Evolutionary conservation across 2,888 invertebrate species (phyloP).

Genomic region (Lampropteryx suffumata): DNA sequence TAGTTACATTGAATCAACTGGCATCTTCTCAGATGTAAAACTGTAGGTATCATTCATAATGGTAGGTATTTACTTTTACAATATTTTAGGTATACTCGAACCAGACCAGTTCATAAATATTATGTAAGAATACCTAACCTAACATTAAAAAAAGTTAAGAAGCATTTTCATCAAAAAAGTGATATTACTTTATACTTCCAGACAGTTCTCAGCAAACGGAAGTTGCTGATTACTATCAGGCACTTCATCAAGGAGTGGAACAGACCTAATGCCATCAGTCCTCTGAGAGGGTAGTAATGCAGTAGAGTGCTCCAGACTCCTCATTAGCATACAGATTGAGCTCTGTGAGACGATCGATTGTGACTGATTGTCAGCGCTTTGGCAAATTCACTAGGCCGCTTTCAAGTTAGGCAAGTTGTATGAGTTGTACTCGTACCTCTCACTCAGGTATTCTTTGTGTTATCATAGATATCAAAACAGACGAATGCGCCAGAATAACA

Average conservation of each 20-base stretch:
- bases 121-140: too few species aligned
- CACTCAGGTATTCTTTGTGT: too few species aligned
- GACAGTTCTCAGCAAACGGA: neutral
- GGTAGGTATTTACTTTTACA: neutral
- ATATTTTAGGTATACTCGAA: too few species aligned
- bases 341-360: slow-evolving; percentile 51
- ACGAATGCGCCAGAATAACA: too few species aligned
- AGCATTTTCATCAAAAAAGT: too few species aligned
- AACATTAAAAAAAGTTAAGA: too few species aligned
- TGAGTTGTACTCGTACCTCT: too few species aligned
- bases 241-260: slow-evolving; percentile 13
- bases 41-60: neutral
- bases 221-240: slow-evolving; percentile 2
- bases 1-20: neutral
- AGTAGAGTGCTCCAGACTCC: slow-evolving; percentile 41
- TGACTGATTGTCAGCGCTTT: slow-evolving; percentile 36
- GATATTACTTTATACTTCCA: neutral
- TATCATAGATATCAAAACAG: too few species aligned
- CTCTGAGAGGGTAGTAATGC: slow-evolving; percentile 45
- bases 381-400: neutral
- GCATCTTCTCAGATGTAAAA: neutral
- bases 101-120: too few species aligned
- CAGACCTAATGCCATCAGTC: slow-evolving; percentile 27
- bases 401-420: too few species aligned
- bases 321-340: slow-evolving; percentile 77